These are phyloP conservation scores for Cyanoramphus novaezelandiae DNA, from an alignment of 2,113 vertebrate species.

Conservation along the genomic window DNA sequence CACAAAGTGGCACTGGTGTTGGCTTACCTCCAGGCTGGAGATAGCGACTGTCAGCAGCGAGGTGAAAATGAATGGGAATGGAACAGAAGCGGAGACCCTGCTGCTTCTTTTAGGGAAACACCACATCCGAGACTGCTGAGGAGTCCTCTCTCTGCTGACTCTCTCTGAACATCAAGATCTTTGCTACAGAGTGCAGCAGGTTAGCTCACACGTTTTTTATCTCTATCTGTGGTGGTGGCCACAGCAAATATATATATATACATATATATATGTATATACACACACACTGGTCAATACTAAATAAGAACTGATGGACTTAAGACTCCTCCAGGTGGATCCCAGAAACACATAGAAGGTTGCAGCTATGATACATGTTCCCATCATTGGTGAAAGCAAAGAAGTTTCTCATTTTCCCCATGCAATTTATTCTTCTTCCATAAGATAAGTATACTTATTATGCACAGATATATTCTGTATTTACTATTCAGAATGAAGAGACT, in stretches of 20 bases:
- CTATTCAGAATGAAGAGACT: neutral
- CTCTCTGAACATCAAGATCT: neutral
- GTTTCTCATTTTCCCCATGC: neutral
- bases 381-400: neutral
- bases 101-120: conserved; percentile 5
- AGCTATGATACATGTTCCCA: neutral
- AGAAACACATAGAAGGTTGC: neutral
- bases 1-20: conserved; percentile 79
- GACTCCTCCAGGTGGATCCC: neutral
- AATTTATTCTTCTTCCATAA: conserved; percentile 5
- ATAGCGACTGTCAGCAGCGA: conserved; percentile 61
- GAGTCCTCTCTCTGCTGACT: neutral
- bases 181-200: neutral
- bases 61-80: conserved; percentile 14
- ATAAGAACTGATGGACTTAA: neutral
- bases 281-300: neutral
- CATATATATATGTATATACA: neutral
- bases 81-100: neutral
- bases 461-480: conserved; percentile 52
- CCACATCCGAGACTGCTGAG: neutral
- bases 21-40: conserved; percentile 70
- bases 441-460: neutral
- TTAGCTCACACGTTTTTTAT: neutral
- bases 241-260: neutral
- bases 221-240: neutral